A percentile compares a stretch with the other conserved stretches of the same genome.
Evolutionary conservation across 2,113 vertebrate species (phyloP).

Genomic region (Oriolus oriolus): DNA sequence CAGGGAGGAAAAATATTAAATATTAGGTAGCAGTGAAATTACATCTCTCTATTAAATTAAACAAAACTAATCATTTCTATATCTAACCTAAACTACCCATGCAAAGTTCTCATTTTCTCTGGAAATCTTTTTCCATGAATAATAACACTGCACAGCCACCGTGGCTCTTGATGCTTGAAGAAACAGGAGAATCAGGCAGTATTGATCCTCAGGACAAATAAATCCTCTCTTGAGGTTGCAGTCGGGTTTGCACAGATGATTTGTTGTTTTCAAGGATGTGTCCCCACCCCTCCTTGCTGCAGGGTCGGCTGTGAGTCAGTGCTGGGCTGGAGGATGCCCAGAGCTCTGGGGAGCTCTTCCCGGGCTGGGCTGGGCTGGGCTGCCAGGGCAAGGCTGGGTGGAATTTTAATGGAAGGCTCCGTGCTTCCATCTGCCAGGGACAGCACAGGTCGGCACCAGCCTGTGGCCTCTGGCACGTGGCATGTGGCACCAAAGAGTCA

Average conservation of each 20-base stretch:
- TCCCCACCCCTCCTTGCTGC: background rate
- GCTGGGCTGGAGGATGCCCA: background rate
- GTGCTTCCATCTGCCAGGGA: background rate
- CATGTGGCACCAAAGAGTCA: too few relatives aligned
- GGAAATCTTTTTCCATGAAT: background rate
- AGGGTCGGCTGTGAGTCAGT: background rate
- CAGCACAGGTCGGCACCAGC: too few relatives aligned
- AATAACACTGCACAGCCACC: background rate
- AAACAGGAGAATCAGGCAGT: background rate
- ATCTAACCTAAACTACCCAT: background rate
- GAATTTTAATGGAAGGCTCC: background rate
- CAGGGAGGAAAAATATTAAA: background rate
- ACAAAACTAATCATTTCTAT: background rate
- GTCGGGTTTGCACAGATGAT: background rate
- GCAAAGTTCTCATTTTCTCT: background rate
- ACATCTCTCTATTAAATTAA: background rate
- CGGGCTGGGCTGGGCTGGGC: background rate
- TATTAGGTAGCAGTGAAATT: background rate
- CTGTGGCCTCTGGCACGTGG: too few relatives aligned
- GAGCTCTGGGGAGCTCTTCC: background rate
- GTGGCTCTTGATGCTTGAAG: background rate
- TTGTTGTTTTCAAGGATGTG: fast-evolving
- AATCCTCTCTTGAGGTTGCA: background rate
- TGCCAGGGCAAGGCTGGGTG: background rate
- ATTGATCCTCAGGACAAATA: background rate